Conservation (phyloP, 2,113 vertebrate species). For the Psilopogon haemacephalus region DNA sequence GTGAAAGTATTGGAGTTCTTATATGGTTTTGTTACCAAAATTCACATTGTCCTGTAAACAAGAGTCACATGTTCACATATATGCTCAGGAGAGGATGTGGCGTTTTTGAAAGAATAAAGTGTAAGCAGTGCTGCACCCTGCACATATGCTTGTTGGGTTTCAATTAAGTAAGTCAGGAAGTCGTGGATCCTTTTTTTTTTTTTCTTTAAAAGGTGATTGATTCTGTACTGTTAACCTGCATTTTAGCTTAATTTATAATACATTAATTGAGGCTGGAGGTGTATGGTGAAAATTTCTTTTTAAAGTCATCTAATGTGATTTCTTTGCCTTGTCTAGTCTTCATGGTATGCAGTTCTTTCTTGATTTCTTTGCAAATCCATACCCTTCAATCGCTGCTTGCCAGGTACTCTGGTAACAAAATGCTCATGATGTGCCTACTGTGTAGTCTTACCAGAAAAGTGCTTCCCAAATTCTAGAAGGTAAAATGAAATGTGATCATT, state of each 20-base stretch:
- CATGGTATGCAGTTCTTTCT: not conserved
- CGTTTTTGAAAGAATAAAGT: not conserved
- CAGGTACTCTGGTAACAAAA: not conserved
- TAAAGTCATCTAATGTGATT: not conserved
- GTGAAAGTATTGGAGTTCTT: not conserved
- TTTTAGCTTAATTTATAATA: constrained; percentile 24
- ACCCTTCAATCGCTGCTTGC: not conserved
- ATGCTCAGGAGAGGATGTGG: not conserved
- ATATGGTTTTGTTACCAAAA: not conserved
- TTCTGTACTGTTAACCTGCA: not conserved
- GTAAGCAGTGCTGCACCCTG: not conserved
- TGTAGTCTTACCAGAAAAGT: not conserved
- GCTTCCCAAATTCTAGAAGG: not conserved
- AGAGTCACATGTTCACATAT: not conserved
- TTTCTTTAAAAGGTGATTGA: not conserved
- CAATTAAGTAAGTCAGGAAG: not conserved
- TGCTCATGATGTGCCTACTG: not conserved
- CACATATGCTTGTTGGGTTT: not conserved
- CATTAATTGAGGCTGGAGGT: constrained; percentile 10
- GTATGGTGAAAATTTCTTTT: not conserved
- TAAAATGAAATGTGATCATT: not conserved
- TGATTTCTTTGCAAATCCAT: not conserved
- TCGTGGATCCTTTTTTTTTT: not conserved
- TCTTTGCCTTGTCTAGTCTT: not conserved
- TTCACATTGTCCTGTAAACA: not conserved